Evolutionary conservation across 35 echinoderm and acorn worm genomes (phyloP), one percentile per base, ranked within the genome.

Genomic region (Anneissia japonica): DNA sequence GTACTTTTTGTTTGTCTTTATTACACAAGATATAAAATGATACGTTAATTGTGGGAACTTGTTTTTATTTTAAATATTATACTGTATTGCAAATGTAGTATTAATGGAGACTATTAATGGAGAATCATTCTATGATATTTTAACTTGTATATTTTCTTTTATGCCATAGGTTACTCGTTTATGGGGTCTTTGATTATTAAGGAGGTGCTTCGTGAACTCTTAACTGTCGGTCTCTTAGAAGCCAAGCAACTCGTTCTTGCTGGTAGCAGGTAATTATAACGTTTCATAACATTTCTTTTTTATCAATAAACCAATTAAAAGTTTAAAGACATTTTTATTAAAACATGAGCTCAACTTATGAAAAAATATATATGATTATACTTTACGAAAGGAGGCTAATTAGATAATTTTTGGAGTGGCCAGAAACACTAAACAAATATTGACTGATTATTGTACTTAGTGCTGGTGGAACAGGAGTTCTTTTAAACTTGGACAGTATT

Each of bases 401-500:
- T 56, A 13, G 46, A 56, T 26, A 11, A 56, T 13, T 56, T 13
- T 56, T 26, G 46, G 26, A 13, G 11, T 11, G 46, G 11, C 46
- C 26, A 56, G 11, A 56, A 26, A 13, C 26, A 26, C 46, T 56
- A 56, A 11, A 56, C 46, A 13, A 26, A 56, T 26, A 11, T 13
- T 13, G 11, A 56, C 46, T 26, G 46, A 56, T 56, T 56, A 26
- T n/a, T n/a, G n/a, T 72, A 3, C 9, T 13, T 85, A 97, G 94
- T 76, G 94, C 94, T 88, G 94, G 94, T 38, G 94, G 91, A 32
- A 97, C 94, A 32, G 94, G 91, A 19, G 94, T 97, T 10, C 46
- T 97, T 9, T 77, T 97, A 0, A 97, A 97, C 34, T 39, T 97
- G 16, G 94, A 97, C 72, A 85, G 88, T 34, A 73, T 93, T 19